These are phyloP conservation scores for Chelidonichthys spinosus DNA, from an alignment of 2,797 vertebrate genomes.

Conservation along the genomic window DNA sequence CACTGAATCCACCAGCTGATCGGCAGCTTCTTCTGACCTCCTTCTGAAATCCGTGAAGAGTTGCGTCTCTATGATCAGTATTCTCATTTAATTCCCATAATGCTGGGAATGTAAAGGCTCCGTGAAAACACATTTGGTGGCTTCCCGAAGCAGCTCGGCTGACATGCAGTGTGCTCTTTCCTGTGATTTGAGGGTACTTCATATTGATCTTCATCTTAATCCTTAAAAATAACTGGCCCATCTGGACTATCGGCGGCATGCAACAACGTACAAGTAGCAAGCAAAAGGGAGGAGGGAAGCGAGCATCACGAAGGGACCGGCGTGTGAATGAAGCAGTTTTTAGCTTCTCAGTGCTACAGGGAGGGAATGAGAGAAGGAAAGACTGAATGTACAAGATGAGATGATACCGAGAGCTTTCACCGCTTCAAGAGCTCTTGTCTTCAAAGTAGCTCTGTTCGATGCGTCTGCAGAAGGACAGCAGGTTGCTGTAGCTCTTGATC, in stretches of 20 bases:
- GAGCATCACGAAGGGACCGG: background rate
- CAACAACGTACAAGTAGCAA: conserved; percentile 40
- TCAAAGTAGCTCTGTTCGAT: conserved; percentile 96
- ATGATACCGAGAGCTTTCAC: background rate
- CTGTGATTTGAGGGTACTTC: background rate
- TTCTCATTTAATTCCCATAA: background rate
- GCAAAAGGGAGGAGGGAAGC: background rate
- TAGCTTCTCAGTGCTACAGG: conserved; percentile 5
- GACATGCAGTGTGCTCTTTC: background rate
- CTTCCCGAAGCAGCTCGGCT: background rate
- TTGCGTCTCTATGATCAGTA: background rate
- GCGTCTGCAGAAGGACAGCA: conserved; percentile 93
- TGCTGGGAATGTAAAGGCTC: background rate
- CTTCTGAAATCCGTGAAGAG: background rate
- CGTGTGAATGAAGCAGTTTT: background rate
- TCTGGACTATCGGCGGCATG: conserved; percentile 25
- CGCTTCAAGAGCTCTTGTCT: conserved; percentile 78
- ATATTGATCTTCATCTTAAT: background rate
- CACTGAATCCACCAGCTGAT: background rate
- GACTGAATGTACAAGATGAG: conserved; percentile 43
- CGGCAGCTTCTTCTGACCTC: background rate
- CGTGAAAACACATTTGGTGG: background rate
- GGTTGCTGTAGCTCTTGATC: conserved; percentile 93
- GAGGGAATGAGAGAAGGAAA: conserved; percentile 59
- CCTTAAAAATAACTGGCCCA: conserved; percentile 9